Evolutionary conservation across 2,888 invertebrate species (phyloP).

Genomic region (Thecophora atra): DNA sequence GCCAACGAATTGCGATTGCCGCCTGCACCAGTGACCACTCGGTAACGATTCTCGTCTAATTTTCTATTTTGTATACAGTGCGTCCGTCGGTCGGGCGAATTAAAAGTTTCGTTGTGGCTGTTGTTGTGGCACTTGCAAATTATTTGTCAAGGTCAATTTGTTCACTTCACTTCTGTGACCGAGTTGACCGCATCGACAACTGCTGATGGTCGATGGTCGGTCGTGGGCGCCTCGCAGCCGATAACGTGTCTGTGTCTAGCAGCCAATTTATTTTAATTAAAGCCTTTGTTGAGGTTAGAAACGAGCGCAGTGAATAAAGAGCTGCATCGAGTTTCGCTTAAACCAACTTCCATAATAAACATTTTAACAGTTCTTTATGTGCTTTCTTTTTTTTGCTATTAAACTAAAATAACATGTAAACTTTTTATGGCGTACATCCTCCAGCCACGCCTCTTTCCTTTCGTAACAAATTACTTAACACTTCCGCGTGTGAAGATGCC

Average conservation of each 20-base stretch:
- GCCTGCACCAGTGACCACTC: background rate
- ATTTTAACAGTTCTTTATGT: no score
- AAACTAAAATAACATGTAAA: background rate
- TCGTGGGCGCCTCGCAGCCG: no score
- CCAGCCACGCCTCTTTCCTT: background rate
- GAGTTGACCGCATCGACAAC: no score
- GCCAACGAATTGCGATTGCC: background rate
- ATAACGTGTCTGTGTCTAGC: no score
- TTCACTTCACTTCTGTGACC: background rate
- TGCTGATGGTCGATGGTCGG: no score
- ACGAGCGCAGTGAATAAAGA: no score
- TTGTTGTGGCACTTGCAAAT: conserved; percentile 18
- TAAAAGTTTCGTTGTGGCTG: conserved; percentile 28
- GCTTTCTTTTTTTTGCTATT: background rate
- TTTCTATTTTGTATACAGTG: no score
- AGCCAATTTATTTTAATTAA: no score
- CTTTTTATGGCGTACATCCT: background rate
- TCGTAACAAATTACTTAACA: conserved; percentile 31
- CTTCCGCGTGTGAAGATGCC: conserved; percentile 25
- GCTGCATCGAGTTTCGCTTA: no score
- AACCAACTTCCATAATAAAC: no score
- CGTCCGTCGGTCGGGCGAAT: conserved; percentile 14
- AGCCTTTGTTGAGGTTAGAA: no score
- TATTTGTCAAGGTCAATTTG: conserved; percentile 25
- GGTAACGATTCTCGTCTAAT: no score